Evolutionary conservation across 2,888 invertebrate species (phyloP), one percentile per base, ranked within the genome.

Genomic region (Pterostichus madidus): DNA sequence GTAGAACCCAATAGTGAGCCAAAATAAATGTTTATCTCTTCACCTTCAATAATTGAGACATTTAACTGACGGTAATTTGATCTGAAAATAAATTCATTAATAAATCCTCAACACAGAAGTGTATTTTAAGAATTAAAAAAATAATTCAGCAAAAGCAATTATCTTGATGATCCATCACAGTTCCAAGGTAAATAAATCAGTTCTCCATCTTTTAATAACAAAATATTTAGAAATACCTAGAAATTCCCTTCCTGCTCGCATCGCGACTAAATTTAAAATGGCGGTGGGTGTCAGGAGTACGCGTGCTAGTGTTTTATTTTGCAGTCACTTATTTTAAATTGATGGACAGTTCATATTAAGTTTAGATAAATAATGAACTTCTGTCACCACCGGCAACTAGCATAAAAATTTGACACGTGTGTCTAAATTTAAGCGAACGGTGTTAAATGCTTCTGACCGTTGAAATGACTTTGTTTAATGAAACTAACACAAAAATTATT

Each of bases 321-420:
- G 39, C 77, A 77, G 53, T 77, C 56, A 75, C 77, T 77, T 56
- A 56, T 53, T 77, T 77, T 77, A 77, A 56, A 77, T 77, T 77
- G 77, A 77, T 56, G 77, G 56, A 77, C 56, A 77, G 39, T 77
- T 53, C 77, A 77, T 77, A 77, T 77, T 77, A 77, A 56, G 75
- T 75, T 75, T 75, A 53, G 56, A 77, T 77, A 77, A 77, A 77
- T 77, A 77, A 77, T 77, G 77, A 77, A 53, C 24, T 77, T 77
- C 77, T 77, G 77, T 77, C 77, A 77, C 56, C 77, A 77, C 39
- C 46, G 32, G 53, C 52, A 49, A 31, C 11, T 17, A n/a, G 75
- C 52, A 53, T 75, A 75, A 49, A 77, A 77, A 77, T 77, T 56
- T 77, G 53, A 56, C 56, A 77, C 56, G 32, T 77, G 77, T 10